Percentiles rank a stretch among this genome's conserved stretches.
These are phyloP conservation scores for Heteromurus nitidus DNA, from an alignment of 2,888 invertebrate genomes.

Conservation along the genomic window DNA sequence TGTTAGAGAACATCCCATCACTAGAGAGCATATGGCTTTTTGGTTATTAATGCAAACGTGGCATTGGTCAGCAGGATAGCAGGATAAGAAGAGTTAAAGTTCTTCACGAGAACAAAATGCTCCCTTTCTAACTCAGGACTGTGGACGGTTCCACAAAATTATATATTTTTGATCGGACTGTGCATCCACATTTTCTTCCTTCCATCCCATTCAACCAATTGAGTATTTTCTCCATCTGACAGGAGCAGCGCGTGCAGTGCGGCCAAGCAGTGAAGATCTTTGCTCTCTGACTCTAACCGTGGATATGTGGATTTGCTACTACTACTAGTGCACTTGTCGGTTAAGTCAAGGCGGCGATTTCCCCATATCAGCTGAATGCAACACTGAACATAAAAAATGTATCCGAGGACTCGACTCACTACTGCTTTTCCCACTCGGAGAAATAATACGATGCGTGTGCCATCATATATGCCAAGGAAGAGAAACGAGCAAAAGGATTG, in stretches of 20 bases:
- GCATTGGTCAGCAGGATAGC: background rate
- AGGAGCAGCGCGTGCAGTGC: slow-evolving; percentile 4
- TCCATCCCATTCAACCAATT: slow-evolving; percentile 63
- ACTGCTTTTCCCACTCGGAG: background rate
- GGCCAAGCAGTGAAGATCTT: slow-evolving; percentile 15
- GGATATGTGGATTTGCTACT: slow-evolving; percentile 6
- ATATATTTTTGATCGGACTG: background rate
- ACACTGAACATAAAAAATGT: slow-evolving; percentile 1
- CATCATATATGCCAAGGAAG: background rate
- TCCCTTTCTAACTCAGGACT: background rate
- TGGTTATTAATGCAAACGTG: slow-evolving; percentile 42
- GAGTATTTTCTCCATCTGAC: slow-evolving; percentile 52
- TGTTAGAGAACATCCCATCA: background rate
- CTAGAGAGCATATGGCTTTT: background rate
- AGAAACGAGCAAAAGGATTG: background rate
- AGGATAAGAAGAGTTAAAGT: slow-evolving; percentile 23
- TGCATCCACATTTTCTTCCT: slow-evolving; percentile 35
- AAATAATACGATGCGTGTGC: background rate
- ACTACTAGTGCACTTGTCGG: slow-evolving; percentile 6
- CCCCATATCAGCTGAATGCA: background rate
- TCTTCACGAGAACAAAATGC: slow-evolving; percentile 13
- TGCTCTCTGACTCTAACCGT: slow-evolving; percentile 43
- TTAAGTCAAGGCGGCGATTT: background rate
- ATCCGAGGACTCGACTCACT: background rate
- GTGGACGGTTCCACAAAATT: background rate